Base-by-base conservation (phyloP, 2,113 vertebrate genomes). In the Cromileptes altivelis region DNA sequence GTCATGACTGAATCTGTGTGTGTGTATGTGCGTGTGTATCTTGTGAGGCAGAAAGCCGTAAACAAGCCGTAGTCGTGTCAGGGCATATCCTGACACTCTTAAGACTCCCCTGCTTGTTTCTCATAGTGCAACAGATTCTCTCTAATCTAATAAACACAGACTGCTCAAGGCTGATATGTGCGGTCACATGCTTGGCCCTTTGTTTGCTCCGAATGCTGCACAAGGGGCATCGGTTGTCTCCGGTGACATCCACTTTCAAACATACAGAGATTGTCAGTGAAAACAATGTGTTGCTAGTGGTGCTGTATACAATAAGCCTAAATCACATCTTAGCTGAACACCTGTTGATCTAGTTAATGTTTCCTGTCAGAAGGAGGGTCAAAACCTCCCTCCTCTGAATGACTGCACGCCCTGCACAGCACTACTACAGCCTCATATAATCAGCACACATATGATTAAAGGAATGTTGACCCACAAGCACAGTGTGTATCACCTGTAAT, bases 71-170 rank as follows among this genome's bases (percentile, higher is more conserved):
- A 89, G 85, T 37, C 80, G 45, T 89, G 84, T 85, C 14, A 1
- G 62, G 82, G 76, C 85, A 89, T 63, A 86, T 84, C 52, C 80
- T 67, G 58, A 80, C 21, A 67, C 84, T 80, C 67, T 82, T 65
- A 6, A 71, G 25, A 67, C 45, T 78, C 40, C 23, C 6, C 58
- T 67, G 80, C 58, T 82, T 80, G 83, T 85, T 83, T 85, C 61
- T 73, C 73, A 71, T 42, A 27, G 69, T 42, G 64, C 25, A 81
- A 62, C 75, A 70, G 68, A 90, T 80, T 82, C 70, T 57, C 27
- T 71, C 78, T 91, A 91, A 91, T 92, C 90, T 91, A 91, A 92
- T 88, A 83, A 90, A 90, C 65, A 25, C 74, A 85, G 49, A 53
- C 47, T 61, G 67, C 70, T 84, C 80, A 84, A 77, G 85, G 79